A percentile compares a stretch with the other conserved stretches of the same genome.
phyloP scores from a whole-genome alignment of 2,797 vertebrate genomes.

The Onychomys leucogaster region DNA sequence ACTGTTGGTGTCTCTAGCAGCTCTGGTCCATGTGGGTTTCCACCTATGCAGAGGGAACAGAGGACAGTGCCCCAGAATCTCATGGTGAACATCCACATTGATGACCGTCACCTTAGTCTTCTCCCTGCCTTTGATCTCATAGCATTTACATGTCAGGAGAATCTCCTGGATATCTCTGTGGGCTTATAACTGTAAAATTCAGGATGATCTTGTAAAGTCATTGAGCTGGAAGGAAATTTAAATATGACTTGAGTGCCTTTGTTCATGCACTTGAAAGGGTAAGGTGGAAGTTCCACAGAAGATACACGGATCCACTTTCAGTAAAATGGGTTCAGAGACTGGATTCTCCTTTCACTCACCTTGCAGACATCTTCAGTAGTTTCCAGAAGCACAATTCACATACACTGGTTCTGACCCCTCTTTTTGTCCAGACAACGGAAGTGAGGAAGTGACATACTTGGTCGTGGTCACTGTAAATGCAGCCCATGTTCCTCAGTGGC shows the following conservation, averaged over 20 bases:
- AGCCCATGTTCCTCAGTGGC: not conserved
- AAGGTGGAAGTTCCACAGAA: not conserved
- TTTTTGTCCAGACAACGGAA: not conserved
- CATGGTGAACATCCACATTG: not conserved
- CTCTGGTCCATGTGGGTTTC: not conserved
- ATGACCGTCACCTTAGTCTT: not conserved
- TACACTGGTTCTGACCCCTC: not conserved
- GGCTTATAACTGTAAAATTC: not conserved
- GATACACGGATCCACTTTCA: not conserved
- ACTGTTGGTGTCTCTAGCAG: not conserved
- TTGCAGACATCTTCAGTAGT: too few relatives aligned
- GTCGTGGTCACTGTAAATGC: not conserved
- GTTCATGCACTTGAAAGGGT: not conserved
- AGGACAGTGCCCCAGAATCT: not conserved
- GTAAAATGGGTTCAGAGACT: not conserved
- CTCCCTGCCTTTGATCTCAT: not conserved
- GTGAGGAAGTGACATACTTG: not conserved
- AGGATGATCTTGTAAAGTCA: not conserved
- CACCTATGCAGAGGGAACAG: not conserved
- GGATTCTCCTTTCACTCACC: too few relatives aligned
- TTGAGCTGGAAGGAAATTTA: not conserved
- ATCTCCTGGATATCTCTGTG: not conserved
- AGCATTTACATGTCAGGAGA: not conserved
- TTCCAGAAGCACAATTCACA: not conserved
- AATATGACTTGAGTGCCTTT: not conserved